Evolutionary conservation across 2,113 vertebrate species (phyloP).

Genomic region (rabbit (Oryctolagus cuniculus)): DNA sequence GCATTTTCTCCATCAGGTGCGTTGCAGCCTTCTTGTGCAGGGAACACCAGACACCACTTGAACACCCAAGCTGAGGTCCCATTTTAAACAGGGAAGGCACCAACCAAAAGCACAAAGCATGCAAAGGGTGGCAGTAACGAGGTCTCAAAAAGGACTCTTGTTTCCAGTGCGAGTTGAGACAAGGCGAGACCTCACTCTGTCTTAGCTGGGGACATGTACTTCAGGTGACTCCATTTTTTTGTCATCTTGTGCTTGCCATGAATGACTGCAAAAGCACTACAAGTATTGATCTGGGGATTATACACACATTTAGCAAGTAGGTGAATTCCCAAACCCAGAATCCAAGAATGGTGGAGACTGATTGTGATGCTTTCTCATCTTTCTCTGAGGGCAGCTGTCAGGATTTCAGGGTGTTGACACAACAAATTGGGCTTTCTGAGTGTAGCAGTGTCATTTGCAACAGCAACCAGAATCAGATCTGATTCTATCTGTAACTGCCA

Average conservation of each 20-base stretch:
- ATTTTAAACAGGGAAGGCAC: background rate
- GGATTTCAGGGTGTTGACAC: background rate
- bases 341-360: background rate
- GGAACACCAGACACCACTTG: background rate
- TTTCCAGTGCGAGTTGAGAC: background rate
- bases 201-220: background rate
- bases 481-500: too few species aligned
- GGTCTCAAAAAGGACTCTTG: background rate
- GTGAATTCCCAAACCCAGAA: background rate
- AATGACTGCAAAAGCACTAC: background rate
- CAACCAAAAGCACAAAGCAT: background rate
- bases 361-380: background rate
- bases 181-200: background rate
- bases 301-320: background rate
- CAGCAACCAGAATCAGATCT: background rate
- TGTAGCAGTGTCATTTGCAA: background rate
- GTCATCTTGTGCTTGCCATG: background rate
- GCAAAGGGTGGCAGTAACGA: background rate
- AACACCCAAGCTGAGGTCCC: fast-evolving
- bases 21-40: background rate
- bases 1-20: background rate
- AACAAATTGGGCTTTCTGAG: background rate
- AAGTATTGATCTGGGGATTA: background rate
- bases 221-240: background rate
- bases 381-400: background rate